Conservation (phyloP, 2,888 invertebrate species). For the Sinhomidia bicolor region DNA sequence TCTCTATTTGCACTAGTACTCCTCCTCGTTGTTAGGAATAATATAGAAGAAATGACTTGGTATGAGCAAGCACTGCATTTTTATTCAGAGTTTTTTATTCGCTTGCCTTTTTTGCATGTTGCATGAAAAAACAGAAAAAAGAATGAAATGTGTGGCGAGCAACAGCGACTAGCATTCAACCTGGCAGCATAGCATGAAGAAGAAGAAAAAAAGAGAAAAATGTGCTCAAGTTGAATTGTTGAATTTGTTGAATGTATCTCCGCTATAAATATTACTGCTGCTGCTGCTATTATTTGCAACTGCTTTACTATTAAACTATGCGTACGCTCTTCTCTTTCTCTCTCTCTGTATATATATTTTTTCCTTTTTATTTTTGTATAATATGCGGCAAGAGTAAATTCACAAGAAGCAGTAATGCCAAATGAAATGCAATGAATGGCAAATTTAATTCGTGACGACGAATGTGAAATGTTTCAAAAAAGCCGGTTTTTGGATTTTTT, state of each 20-base stretch:
- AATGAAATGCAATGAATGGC: constrained; percentile 74
- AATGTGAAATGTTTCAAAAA: constrained; percentile 41
- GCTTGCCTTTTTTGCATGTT: constrained; percentile 24
- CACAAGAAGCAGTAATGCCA: constrained; percentile 61
- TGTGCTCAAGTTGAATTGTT: constrained; percentile 47
- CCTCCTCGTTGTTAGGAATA: background rate
- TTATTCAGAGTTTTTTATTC: too few relatives aligned
- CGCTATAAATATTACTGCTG: background rate
- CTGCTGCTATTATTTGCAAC: too few relatives aligned
- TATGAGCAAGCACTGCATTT: background rate
- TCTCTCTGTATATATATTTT: too few relatives aligned
- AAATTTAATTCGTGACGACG: constrained; percentile 75
- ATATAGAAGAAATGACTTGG: too few relatives aligned
- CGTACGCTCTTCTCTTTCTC: background rate
- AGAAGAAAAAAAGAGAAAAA: constrained; percentile 16
- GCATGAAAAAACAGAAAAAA: constrained; percentile 54
- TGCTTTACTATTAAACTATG: background rate
- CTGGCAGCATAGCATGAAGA: constrained; percentile 7
- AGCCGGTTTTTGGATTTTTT: constrained; percentile 28
- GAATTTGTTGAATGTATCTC: constrained; percentile 2
- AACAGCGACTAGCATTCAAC: constrained; percentile 38
- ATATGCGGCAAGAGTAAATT: background rate
- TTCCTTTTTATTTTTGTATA: background rate
- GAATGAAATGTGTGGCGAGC: constrained; percentile 60
- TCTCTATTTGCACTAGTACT: too few relatives aligned